Percentiles rank a stretch among this genome's conserved stretches.
These are phyloP conservation scores for Eciton burchellii DNA, from an alignment of 1,140 invertebrate genomes.

Conservation along the genomic window DNA sequence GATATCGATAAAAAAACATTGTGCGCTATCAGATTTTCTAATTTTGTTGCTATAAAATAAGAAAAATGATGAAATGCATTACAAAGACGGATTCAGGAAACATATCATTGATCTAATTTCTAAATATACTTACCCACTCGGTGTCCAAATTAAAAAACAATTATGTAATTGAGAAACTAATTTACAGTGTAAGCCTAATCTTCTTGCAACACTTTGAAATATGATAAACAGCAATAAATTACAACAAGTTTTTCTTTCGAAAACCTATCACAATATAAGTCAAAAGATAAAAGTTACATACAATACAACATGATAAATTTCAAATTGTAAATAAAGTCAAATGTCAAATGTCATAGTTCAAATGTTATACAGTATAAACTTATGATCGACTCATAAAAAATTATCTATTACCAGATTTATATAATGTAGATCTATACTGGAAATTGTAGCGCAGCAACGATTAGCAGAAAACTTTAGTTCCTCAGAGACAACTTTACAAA, in stretches of 20 bases:
- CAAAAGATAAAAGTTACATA: slow-evolving; percentile 24
- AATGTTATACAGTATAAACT: too few relatives aligned
- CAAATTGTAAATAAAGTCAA: too few relatives aligned
- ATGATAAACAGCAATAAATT: slow-evolving; percentile 88
- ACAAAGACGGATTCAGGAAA: not conserved
- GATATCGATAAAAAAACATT: slow-evolving; percentile 87
- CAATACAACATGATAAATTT: not conserved
- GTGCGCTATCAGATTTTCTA: slow-evolving; percentile 67
- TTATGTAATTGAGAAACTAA: slow-evolving; percentile 88
- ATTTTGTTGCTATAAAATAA: slow-evolving; percentile 71
- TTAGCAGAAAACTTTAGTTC: slow-evolving; percentile 80
- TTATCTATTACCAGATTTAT: too few relatives aligned
- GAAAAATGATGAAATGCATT: not conserved
- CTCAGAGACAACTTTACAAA: slow-evolving; percentile 85
- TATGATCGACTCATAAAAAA: slow-evolving; percentile 86
- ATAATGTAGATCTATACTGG: too few relatives aligned
- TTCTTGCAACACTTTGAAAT: too few relatives aligned
- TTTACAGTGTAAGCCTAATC: slow-evolving; percentile 89
- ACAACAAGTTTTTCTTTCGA: slow-evolving; percentile 87
- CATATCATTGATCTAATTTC: not conserved
- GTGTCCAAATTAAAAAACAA: slow-evolving; percentile 87
- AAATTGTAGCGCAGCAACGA: too few relatives aligned
- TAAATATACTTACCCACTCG: slow-evolving; percentile 83
- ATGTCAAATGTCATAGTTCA: too few relatives aligned
- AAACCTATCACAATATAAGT: slow-evolving; percentile 85